Evolutionary conservation across 2,888 invertebrate genomes (phyloP).

Genomic region (Graphium colonna): DNA sequence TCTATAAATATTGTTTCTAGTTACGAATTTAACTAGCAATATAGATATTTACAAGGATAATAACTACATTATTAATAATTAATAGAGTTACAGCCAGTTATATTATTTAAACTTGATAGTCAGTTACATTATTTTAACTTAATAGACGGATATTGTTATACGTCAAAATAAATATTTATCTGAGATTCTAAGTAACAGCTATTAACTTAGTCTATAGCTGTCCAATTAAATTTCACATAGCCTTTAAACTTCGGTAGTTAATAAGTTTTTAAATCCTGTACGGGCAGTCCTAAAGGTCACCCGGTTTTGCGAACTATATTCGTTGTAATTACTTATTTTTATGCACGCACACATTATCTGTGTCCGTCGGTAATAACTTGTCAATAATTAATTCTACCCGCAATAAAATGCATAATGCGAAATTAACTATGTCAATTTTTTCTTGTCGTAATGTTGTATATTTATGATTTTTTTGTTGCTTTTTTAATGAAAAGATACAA

Average conservation of each 20-base stretch:
- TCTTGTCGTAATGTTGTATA: too few species aligned
- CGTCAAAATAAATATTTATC: neutral
- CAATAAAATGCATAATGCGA: too few species aligned
- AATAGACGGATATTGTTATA: neutral
- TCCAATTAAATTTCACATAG: neutral
- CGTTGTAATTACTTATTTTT: slow-evolving; percentile 12
- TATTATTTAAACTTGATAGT: neutral
- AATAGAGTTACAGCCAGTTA: neutral
- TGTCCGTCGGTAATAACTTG: neutral
- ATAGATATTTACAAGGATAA: too few species aligned
- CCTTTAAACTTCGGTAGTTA: slow-evolving; percentile 5
- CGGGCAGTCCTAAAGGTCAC: slow-evolving; percentile 2
- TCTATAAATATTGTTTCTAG: too few species aligned
- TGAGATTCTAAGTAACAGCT: neutral
- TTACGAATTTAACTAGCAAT: too few species aligned
- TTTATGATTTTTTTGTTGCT: too few species aligned
- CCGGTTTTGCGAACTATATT: neutral
- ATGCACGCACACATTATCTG: neutral
- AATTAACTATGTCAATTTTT: too few species aligned
- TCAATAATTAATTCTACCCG: too few species aligned
- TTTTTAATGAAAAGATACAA: too few species aligned
- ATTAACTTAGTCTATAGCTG: neutral
- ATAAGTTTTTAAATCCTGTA: neutral
- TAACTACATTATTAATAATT: neutral
- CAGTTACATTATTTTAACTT: neutral